Percentiles rank a stretch among this genome's conserved stretches.
phyloP scores from a whole-genome alignment of 1,140 invertebrate genomes.

The Zaprionus lachaisei region DNA sequence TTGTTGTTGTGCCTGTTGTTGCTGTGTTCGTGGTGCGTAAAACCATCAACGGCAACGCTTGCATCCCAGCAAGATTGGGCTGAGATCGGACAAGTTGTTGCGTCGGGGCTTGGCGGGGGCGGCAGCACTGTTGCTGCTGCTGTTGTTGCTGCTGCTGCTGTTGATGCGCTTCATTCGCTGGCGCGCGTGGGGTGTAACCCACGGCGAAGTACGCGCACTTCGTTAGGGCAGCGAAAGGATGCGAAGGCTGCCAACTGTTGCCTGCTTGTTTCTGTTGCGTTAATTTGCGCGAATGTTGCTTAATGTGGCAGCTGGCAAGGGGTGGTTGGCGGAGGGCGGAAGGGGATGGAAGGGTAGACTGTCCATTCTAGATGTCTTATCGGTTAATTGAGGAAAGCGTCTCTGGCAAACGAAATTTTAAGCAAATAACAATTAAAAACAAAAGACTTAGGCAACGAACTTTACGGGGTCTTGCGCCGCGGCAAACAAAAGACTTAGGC shows the following conservation, averaged over 20 bases:
- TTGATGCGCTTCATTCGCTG: conserved; percentile 1
- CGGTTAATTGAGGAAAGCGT: conserved; percentile 73
- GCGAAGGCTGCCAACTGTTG: background rate
- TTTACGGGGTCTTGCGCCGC: background rate
- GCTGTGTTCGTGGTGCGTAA: conserved; percentile 58
- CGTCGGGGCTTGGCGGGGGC: conserved; percentile 16
- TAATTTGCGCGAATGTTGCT: conserved; percentile 79
- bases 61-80: conserved; percentile 17
- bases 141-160: background rate
- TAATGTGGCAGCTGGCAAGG: conserved; percentile 56
- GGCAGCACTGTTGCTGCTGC: background rate
- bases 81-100: conserved; percentile 12
- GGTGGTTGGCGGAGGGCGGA: background rate
- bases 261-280: conserved; percentile 54
- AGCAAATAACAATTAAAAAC: conserved; percentile 71
- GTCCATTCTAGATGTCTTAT: conserved; percentile 61
- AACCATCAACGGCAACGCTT: conserved; percentile 70
- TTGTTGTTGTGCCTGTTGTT: background rate
- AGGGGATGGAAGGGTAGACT: background rate
- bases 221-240: conserved; percentile 52
- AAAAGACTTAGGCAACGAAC: conserved; percentile 50
- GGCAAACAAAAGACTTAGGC: conserved; percentile 53
- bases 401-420: conserved; percentile 27
- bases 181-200: conserved; percentile 45
- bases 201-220: conserved; percentile 64